phyloP scores from a whole-genome alignment of 2,888 invertebrate genomes.

The Teinopalpus imperialis region DNA sequence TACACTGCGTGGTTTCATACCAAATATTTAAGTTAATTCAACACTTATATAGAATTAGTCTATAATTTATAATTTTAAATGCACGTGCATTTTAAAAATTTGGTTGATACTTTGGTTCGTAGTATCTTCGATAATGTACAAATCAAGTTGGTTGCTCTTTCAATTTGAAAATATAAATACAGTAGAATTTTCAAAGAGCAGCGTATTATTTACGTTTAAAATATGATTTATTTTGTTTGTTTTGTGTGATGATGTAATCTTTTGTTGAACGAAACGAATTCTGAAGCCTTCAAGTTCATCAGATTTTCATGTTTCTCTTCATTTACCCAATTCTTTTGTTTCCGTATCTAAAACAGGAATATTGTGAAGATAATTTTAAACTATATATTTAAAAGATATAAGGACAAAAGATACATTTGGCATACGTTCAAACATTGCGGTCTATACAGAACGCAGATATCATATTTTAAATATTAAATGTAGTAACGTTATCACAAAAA shows the following conservation, averaged over 20 bases:
- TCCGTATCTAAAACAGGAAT: constrained; percentile 27
- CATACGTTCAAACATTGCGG: constrained; percentile 33
- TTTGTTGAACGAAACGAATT: no score
- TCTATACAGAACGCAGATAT: constrained; percentile 19
- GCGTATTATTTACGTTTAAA: no score
- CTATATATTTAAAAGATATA: constrained; percentile 35
- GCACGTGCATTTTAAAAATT: neutral
- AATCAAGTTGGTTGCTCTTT: no score
- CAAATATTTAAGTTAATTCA: no score
- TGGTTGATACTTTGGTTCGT: constrained; percentile 5
- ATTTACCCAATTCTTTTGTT: no score
- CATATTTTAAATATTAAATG: neutral
- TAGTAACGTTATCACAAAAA: neutral
- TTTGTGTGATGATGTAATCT: no score
- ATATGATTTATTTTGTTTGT: no score
- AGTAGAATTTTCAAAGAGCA: no score
- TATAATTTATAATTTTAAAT: neutral
- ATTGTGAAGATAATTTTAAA: constrained; percentile 33
- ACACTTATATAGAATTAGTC: no score
- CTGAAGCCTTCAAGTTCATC: no score
- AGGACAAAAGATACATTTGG: constrained; percentile 34
- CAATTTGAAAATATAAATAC: no score
- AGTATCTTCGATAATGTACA: neutral
- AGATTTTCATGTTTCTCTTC: no score
- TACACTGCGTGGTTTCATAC: constrained; percentile 7